These are phyloP conservation scores for Intellagama lesueurii DNA, from an alignment of 2,797 vertebrate genomes.

Conservation along the genomic window DNA sequence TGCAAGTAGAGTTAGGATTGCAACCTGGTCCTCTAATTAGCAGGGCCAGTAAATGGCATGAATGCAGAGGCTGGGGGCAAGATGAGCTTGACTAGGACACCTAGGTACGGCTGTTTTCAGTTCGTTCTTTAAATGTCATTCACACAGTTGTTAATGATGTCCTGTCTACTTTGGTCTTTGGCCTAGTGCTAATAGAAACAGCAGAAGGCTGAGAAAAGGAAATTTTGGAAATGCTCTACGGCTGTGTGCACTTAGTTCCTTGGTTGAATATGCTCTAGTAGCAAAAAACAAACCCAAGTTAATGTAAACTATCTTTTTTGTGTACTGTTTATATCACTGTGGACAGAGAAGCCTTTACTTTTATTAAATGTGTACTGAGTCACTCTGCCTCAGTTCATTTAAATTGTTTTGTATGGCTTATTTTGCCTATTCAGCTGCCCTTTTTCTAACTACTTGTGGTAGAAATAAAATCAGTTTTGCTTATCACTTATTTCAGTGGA, in stretches of 20 bases:
- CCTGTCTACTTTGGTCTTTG: not conserved
- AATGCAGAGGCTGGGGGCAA: too few relatives aligned
- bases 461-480: constrained; percentile 57
- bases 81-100: too few relatives aligned
- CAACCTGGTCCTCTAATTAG: not conserved
- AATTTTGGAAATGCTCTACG: not conserved
- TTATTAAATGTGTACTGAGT: constrained; percentile 24
- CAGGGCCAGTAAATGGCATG: too few relatives aligned
- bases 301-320: constrained; percentile 6
- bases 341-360: constrained; percentile 22
- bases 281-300: constrained; percentile 29
- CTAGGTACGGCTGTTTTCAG: too few relatives aligned
- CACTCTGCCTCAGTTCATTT: not conserved
- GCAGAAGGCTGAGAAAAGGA: not conserved
- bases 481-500: not conserved
- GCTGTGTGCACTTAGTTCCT: not conserved
- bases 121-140: not conserved
- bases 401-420: constrained; percentile 39
- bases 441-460: constrained; percentile 41
- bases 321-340: constrained; percentile 47
- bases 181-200: too few relatives aligned
- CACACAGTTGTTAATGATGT: not conserved
- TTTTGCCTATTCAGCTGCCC: constrained; percentile 6
- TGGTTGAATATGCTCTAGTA: not conserved
- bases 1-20: not conserved